Evolutionary conservation across 2,113 vertebrate genomes (phyloP).

Genomic region (Oceanites oceanicus): DNA sequence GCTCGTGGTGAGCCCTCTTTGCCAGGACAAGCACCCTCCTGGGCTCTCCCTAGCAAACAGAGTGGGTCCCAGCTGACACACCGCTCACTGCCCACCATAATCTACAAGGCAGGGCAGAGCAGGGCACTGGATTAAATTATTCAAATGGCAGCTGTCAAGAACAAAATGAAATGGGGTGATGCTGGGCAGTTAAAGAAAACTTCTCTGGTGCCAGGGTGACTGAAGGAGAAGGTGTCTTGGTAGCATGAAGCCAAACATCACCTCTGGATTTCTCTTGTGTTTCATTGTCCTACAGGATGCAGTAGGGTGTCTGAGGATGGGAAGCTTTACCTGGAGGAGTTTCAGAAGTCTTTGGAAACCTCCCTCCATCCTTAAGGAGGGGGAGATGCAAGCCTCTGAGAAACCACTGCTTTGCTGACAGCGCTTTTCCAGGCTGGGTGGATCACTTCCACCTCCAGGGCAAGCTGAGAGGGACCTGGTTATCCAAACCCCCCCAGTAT

Average conservation of each 20-base stretch:
- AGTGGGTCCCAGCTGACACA: accelerated
- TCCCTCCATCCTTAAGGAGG: neutral
- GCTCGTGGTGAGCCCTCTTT: accelerated
- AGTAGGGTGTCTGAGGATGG: neutral
- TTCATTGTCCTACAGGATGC: neutral
- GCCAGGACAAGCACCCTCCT: neutral
- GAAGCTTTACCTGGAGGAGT: neutral
- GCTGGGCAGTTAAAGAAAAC: neutral
- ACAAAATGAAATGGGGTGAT: neutral
- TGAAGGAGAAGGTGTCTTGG: neutral
- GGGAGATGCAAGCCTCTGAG: neutral
- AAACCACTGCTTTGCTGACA: neutral
- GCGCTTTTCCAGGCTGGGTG: neutral
- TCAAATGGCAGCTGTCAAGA: neutral
- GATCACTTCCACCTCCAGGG: neutral
- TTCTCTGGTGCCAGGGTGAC: neutral
- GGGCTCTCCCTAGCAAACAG: neutral
- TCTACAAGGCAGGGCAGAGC: neutral
- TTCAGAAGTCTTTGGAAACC: neutral
- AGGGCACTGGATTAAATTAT: neutral
- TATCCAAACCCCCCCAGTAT: neutral
- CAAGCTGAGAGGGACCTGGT: neutral
- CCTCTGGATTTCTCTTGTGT: neutral
- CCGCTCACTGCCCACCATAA: accelerated
- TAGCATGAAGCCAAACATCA: neutral